Percentiles rank a stretch among this genome's conserved stretches.
These are phyloP conservation scores for Athalia rosae DNA, from an alignment of 2,888 invertebrate genomes.

Conservation along the genomic window DNA sequence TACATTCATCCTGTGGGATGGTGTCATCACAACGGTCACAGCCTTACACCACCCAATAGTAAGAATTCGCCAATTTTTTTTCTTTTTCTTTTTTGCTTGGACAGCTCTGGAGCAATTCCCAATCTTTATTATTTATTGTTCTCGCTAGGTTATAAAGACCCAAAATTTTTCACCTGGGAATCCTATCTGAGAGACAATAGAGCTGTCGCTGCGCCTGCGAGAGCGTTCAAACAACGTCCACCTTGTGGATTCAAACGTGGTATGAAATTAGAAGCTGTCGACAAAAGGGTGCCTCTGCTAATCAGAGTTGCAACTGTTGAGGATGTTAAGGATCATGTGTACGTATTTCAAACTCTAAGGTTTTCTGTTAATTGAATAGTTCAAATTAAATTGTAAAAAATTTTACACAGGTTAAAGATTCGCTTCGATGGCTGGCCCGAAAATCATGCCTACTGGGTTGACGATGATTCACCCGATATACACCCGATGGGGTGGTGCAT, in stretches of 20 bases:
- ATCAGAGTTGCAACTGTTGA: slow-evolving; percentile 90
- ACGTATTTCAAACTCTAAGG: slow-evolving; percentile 45
- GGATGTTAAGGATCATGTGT: slow-evolving; percentile 82
- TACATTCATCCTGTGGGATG: slow-evolving; percentile 96
- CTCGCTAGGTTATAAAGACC: slow-evolving; percentile 80
- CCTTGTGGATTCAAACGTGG: slow-evolving; percentile 87
- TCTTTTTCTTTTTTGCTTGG: not conserved
- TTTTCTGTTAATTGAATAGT: slow-evolving; percentile 1
- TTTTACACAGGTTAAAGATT: slow-evolving; percentile 73
- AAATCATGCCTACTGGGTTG: slow-evolving; percentile 90
- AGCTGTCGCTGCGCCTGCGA: slow-evolving; percentile 84
- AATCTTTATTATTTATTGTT: slow-evolving; percentile 26
- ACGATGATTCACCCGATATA: slow-evolving; percentile 92
- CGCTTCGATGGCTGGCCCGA: slow-evolving; percentile 94
- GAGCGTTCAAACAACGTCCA: slow-evolving; percentile 88
- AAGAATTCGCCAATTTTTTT: slow-evolving; percentile 66
- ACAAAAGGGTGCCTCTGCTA: slow-evolving; percentile 86
- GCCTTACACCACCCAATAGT: slow-evolving; percentile 90
- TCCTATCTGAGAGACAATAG: slow-evolving; percentile 86
- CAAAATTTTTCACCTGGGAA: slow-evolving; percentile 88
- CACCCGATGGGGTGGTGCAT: slow-evolving; percentile 95
- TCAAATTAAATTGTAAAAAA: not conserved
- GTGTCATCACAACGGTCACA: slow-evolving; percentile 88
- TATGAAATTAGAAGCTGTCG: slow-evolving; percentile 93
- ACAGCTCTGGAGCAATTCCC: not conserved